These are phyloP conservation scores for Tupaia tana DNA, from an alignment of 2,113 vertebrate genomes.

Conservation along the genomic window DNA sequence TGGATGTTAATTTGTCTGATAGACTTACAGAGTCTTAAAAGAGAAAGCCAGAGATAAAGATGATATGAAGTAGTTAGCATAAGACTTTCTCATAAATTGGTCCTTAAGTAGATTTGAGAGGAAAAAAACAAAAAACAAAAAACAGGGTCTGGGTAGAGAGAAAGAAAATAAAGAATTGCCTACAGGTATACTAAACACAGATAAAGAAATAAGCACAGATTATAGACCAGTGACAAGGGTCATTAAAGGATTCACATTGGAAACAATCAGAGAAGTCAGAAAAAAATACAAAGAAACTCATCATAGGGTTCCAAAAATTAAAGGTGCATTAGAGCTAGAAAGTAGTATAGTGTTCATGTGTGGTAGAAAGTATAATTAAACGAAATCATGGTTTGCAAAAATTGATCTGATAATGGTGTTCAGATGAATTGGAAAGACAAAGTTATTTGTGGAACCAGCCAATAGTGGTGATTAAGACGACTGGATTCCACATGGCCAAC, in stretches of 20 bases:
- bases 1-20: not conserved
- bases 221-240: not conserved
- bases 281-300: not conserved
- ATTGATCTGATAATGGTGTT: not conserved
- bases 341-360: not conserved
- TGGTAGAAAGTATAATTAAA: not conserved
- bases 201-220: not conserved
- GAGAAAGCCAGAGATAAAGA: not conserved
- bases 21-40: not conserved
- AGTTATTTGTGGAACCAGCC: not conserved
- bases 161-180: not conserved
- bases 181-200: not conserved
- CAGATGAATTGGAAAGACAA: not conserved
- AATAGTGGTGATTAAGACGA: no score
- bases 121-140: no score
- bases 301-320: not conserved
- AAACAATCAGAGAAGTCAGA: not conserved
- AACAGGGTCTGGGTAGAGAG: not conserved
- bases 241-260: not conserved
- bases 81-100: not conserved
- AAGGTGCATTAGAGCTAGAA: not conserved
- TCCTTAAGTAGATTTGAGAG: not conserved
- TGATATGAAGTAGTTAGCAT: not conserved
- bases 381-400: conserved; percentile 16
- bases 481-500: no score